A percentile compares a stretch with the other conserved stretches of the same genome.
These are phyloP conservation scores for Eolophus roseicapilla DNA, from an alignment of 2,113 vertebrate species.

Conservation along the genomic window DNA sequence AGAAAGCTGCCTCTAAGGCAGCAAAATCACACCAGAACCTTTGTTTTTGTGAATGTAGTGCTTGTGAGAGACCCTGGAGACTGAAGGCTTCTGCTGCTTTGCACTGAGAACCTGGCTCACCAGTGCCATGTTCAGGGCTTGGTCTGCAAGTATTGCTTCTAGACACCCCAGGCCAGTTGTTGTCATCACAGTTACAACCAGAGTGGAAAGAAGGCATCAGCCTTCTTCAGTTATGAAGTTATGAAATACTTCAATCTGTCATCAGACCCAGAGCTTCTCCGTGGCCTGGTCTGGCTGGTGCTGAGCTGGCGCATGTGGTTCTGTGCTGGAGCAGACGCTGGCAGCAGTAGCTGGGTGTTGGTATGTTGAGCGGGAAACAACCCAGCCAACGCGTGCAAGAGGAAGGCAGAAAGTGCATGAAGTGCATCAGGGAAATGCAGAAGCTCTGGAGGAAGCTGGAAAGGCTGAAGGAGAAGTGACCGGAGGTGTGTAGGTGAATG, in stretches of 20 bases:
- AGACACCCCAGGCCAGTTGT: not conserved
- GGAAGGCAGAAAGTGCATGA: not conserved
- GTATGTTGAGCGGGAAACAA: not conserved
- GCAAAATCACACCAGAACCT: not conserved
- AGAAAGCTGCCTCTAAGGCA: conserved; percentile 3
- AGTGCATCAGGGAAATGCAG: not conserved
- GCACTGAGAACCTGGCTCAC: not conserved
- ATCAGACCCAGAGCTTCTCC: not conserved
- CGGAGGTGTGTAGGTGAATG: not conserved
- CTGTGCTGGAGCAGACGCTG: not conserved
- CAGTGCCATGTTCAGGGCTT: not conserved
- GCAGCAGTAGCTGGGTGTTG: not conserved
- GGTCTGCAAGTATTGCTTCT: not conserved
- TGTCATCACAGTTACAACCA: not conserved
- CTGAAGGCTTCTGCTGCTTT: not conserved
- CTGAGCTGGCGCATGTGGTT: not conserved
- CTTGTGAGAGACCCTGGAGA: not conserved
- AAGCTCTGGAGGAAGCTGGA: not conserved
- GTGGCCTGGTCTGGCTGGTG: not conserved
- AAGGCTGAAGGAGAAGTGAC: not conserved
- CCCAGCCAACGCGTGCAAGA: not conserved
- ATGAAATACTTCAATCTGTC: not conserved
- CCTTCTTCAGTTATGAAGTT: not conserved
- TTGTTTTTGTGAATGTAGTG: not conserved
- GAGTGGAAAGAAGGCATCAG: not conserved